Base-by-base conservation (phyloP, 1,140 invertebrate species). In the Lepidotrigona ventralis region DNA sequence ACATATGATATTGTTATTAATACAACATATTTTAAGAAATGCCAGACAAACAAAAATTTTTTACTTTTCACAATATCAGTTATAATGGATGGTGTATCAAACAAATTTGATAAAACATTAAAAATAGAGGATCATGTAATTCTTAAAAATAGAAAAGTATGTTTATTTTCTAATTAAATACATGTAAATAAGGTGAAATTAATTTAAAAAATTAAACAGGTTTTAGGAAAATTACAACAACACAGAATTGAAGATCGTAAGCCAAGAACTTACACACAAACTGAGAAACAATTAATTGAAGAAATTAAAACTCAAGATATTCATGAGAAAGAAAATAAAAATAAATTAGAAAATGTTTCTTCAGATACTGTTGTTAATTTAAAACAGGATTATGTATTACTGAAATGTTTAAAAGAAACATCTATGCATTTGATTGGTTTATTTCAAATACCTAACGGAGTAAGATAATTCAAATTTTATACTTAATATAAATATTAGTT, bases 221-320 rank as follows among this genome's bases (percentile, higher is more conserved):
- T 92, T 68, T 95, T 98, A 86, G 98, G 98, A 1, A 96, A 94
- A 56, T 90, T 98, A 26, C 96, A 97, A 71, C 92, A 95, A 21
- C 97, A 97, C 91, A 95, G 95, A 86, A 96, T 97, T 83, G 95
- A 97, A 91, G 96, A 97, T 86, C 93, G 96, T 71, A 95, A 96
- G 90, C 92, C 5, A 91, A 95, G 86, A 92, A 94, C 89, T 92
- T 88, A 86, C 86, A n/a, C 85, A 17, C 91, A 91, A 74, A 54
- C 81, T 21, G 76, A 89, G n/a, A 90, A 87, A 73, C 93, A 93
- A 53, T 90, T 96, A 6, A 96, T 96, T 84, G 93, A 96, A 87
- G 95, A 95, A 89, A 91, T 96, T n/a, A 87, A 90, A 86, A 79
- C 91, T 91, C 86, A 56, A 46, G 79, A 56, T 26, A 77, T 2